These are phyloP conservation scores for Muschampia plurimacula DNA, from an alignment of 2,888 invertebrate genomes.

Conservation along the genomic window DNA sequence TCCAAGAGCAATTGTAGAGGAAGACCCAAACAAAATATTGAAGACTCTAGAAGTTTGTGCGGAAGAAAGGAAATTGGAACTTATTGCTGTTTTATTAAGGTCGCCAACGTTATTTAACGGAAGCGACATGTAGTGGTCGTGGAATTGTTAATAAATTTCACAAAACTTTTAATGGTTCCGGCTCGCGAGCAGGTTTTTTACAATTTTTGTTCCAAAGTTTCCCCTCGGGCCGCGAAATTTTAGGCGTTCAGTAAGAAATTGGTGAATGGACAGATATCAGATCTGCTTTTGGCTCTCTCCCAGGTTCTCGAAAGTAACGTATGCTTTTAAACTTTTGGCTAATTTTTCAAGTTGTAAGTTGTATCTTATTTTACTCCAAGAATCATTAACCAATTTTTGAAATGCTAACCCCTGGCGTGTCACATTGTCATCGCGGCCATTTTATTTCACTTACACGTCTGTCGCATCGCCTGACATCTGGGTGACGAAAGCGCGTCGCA, in stretches of 20 bases:
- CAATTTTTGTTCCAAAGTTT: slow-evolving; percentile 53
- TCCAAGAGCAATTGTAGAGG: not conserved
- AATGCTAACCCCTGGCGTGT: too few species aligned
- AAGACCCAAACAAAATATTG: not conserved
- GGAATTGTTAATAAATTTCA: slow-evolving; percentile 64
- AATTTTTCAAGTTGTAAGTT: not conserved
- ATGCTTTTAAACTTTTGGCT: not conserved
- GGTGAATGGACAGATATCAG: slow-evolving; percentile 24
- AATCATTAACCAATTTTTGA: too few species aligned
- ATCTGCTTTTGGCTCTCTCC: slow-evolving; percentile 1
- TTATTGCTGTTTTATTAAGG: slow-evolving; percentile 25
- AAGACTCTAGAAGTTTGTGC: slow-evolving; percentile 4
- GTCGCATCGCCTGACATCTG: too few species aligned
- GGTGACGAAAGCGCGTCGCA: too few species aligned
- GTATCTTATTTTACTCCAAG: not conserved
- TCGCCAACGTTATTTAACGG: slow-evolving; percentile 6
- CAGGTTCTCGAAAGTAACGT: not conserved
- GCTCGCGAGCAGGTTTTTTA: slow-evolving; percentile 51
- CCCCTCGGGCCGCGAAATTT: slow-evolving; percentile 26
- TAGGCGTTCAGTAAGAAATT: slow-evolving; percentile 16
- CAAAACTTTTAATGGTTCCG: slow-evolving; percentile 66
- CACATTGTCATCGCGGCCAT: too few species aligned
- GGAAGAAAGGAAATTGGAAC: slow-evolving; percentile 30
- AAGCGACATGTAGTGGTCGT: slow-evolving; percentile 31
- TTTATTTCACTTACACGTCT: too few species aligned